Conservation (phyloP, 2,888 invertebrate species). For the Tipula vernalis region DNA sequence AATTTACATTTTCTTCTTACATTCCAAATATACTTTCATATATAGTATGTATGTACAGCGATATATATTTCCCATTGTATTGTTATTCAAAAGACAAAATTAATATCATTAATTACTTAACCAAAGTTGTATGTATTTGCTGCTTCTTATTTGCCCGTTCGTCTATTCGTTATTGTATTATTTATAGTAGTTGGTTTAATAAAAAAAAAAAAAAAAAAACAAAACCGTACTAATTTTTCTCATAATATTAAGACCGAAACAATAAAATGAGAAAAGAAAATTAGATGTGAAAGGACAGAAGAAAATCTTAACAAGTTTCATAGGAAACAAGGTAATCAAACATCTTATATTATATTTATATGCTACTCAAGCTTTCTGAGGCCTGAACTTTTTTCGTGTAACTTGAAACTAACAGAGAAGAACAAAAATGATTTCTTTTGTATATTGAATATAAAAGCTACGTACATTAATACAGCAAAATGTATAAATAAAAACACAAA, state of each 20-base stretch:
- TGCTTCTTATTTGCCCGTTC: background rate
- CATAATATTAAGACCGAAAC: background rate
- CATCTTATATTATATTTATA: background rate
- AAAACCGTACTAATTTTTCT: background rate
- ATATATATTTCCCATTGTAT: background rate
- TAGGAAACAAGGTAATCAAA: background rate
- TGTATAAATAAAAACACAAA: background rate
- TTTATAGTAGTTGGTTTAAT: background rate
- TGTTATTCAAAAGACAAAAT: background rate
- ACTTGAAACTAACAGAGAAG: background rate
- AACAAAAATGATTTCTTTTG: background rate
- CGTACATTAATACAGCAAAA: background rate
- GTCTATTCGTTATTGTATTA: background rate
- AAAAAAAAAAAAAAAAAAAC: background rate
- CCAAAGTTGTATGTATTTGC: background rate
- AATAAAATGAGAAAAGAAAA: background rate
- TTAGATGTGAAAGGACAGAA: background rate
- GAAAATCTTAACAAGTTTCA: background rate
- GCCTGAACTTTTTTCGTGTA: background rate
- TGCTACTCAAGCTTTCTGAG: background rate
- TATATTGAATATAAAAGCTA: background rate
- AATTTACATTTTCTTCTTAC: background rate
- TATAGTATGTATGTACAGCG: background rate
- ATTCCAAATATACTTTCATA: background rate
- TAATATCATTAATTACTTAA: constrained; percentile 4